Conservation (phyloP, 2,888 invertebrate genomes). For the Dasypogon diadema region DNA sequence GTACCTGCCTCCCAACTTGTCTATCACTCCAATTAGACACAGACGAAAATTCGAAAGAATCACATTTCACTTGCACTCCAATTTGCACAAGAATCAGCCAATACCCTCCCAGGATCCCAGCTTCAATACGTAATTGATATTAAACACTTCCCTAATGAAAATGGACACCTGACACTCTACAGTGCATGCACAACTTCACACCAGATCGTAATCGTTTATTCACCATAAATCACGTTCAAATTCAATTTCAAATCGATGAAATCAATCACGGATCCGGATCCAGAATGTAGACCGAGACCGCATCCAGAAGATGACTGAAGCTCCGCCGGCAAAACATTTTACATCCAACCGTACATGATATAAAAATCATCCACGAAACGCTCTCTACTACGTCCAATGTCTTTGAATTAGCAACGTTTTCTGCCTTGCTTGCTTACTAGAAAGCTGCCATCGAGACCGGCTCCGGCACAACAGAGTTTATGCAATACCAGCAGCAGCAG, state of each 20-base stretch:
- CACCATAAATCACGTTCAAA: neutral
- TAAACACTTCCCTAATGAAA: neutral
- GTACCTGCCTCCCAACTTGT: neutral
- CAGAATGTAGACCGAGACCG: neutral
- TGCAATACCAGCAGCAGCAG: neutral
- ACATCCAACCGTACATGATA: neutral
- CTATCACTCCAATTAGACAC: neutral
- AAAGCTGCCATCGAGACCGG: neutral
- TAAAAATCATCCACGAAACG: no score
- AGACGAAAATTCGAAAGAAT: no score
- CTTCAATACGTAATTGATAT: no score
- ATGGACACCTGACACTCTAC: neutral
- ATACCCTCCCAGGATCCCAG: neutral
- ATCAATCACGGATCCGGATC: neutral
- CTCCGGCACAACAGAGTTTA: neutral
- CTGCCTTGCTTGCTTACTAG: neutral
- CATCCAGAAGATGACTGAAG: slow-evolving; percentile 21
- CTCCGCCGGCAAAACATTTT: neutral
- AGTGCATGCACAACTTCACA: no score
- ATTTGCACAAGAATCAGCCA: neutral
- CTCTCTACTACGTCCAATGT: slow-evolving; percentile 1
- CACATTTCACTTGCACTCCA: neutral
- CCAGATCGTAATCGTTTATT: neutral
- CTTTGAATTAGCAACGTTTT: slow-evolving; percentile 20
- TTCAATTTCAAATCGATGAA: neutral